Evolutionary conservation across 1,140 invertebrate genomes (phyloP).

Genomic region (Drosophila sturtevanti): DNA sequence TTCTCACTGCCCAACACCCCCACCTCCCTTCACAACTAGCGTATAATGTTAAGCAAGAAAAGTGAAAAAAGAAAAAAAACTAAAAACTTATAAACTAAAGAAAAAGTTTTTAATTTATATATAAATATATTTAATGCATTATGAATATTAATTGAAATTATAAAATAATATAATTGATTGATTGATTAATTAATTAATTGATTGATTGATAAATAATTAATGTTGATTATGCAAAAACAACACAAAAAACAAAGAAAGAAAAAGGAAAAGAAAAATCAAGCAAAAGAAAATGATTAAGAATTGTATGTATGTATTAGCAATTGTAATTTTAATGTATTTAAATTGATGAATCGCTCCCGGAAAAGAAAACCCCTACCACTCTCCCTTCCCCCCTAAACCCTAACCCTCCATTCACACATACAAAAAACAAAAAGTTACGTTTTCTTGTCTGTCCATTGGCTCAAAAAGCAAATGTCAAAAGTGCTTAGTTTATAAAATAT

Average conservation of each 20-base stretch:
- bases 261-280: constrained; percentile 26
- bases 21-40: background rate
- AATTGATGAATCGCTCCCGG: constrained; percentile 33
- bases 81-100: constrained; percentile 38
- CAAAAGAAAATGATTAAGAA: constrained; percentile 41
- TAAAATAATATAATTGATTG: constrained; percentile 41
- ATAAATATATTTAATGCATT: constrained; percentile 49
- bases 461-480: constrained; percentile 55
- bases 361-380: background rate
- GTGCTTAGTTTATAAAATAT: constrained; percentile 70
- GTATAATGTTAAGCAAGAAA: constrained; percentile 13
- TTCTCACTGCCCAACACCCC: background rate
- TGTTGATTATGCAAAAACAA: constrained; percentile 36
- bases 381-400: background rate
- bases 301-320: constrained; percentile 77
- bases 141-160: constrained; percentile 50
- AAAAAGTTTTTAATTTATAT: constrained; percentile 10
- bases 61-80: constrained; percentile 14
- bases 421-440: constrained; percentile 1
- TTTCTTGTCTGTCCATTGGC: constrained; percentile 48
- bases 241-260: background rate
- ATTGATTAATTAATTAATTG: constrained; percentile 27
- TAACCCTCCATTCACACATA: constrained; percentile 15
- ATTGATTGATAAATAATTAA: constrained; percentile 29
- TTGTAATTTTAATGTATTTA: constrained; percentile 80